phyloP scores from a whole-genome alignment of 1,140 invertebrate genomes.

The Ostrea denselamellosa region DNA sequence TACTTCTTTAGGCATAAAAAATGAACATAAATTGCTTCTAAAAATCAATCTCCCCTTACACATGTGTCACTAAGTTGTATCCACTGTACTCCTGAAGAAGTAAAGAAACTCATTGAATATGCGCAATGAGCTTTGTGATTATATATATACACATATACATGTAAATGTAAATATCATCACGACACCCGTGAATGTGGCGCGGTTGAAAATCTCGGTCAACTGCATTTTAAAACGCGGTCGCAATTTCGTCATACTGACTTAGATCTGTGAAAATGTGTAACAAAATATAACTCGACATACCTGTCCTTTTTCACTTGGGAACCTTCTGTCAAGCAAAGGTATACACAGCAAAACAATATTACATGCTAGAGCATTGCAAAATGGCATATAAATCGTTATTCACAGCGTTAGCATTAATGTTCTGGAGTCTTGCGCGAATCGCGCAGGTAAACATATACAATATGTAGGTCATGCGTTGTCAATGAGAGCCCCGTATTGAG shows the following conservation, averaged over 20 bases:
- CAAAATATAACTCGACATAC: background rate
- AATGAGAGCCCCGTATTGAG: too few species aligned
- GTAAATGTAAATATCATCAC: too few species aligned
- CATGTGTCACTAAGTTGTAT: too few species aligned
- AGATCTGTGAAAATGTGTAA: background rate
- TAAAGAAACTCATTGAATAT: too few species aligned
- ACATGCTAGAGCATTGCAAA: background rate
- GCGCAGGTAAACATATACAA: background rate
- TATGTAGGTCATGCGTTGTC: constrained; percentile 1
- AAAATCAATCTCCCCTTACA: too few species aligned
- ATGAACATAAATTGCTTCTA: too few species aligned
- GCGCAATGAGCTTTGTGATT: too few species aligned
- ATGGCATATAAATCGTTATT: background rate
- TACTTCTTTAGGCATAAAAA: too few species aligned
- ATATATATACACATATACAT: too few species aligned
- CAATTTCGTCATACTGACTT: background rate
- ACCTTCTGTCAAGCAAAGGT: background rate
- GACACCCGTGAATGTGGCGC: too few species aligned
- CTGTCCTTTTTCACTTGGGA: background rate
- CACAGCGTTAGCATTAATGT: background rate
- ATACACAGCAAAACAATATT: background rate
- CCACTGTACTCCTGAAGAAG: too few species aligned
- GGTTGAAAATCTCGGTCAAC: too few species aligned
- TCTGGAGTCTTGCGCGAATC: background rate
- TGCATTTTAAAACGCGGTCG: background rate